Evolutionary conservation across 1,140 invertebrate species (phyloP), one percentile per base, ranked within the genome.

Genomic region (Trichogramma pretiosum): DNA sequence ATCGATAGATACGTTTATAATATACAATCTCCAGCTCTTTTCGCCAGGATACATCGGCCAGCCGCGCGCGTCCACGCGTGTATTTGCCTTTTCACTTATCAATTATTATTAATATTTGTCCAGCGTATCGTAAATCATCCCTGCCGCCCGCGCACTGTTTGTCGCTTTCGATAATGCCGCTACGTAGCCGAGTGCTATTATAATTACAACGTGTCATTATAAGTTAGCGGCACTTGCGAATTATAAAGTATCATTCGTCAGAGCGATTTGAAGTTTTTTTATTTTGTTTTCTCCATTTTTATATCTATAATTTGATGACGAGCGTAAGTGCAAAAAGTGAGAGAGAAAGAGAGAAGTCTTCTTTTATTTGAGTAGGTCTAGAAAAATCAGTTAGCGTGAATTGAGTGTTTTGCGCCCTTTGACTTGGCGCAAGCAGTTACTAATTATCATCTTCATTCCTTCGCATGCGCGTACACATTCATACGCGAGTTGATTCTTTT

Each of bases 391-490:
- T 18, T 13, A 19, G 18, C 17, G 16, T 34, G 26, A 33, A 16
- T n/a, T n/a, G n/a, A n/a, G n/a, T n/a, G n/a, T n/a, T n/a, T n/a
- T 18, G 59, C 58, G 62, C 54, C 54, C 54, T 62, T 59, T 57
- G 62, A 54, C 54, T 54, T 61, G n/a, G 53, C 63, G 66, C 63
- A 59, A 60, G 54, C 58, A 68, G 54, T 51, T 61, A 52, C 68
- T 68, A 70, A 70, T 70, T 70, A 70, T 66, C 65, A 63, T 64
- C 62, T 56, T 67, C 53, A 45, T n/a, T n/a, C n/a, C n/a, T n/a
- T n/a, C n/a, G n/a, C 45, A 36, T 11, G 59, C 48, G n/a, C n/a
- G n/a, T n/a, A n/a, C n/a, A n/a, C n/a, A n/a, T n/a, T n/a, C n/a
- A n/a, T n/a, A n/a, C 60, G 8, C 38, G 3, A 14, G 22, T 23